A percentile compares a stretch with the other conserved stretches of the same genome.
Conservation (phyloP, 2,797 vertebrate genomes). For the Rhabdophis nuchalis region DNA sequence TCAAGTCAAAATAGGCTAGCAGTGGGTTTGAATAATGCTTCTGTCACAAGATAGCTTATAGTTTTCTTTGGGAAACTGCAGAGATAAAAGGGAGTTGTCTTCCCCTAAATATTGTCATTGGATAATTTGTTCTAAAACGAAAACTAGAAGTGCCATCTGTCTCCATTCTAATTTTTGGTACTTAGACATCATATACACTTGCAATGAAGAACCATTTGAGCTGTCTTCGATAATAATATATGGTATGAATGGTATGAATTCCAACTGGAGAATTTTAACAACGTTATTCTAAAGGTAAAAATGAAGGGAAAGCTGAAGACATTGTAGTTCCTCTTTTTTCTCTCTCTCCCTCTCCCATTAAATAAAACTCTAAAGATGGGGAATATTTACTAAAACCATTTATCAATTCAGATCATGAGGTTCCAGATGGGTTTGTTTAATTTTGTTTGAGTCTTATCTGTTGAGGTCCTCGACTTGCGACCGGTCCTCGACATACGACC, state of each 20-base stretch:
- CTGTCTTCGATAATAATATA: not conserved
- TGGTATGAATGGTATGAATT: not conserved
- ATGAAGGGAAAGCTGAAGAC: slow-evolving; percentile 19
- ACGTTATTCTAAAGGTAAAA: not conserved
- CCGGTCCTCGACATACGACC: no score
- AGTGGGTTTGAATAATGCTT: not conserved
- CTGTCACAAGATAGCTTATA: slow-evolving; percentile 9
- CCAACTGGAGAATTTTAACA: not conserved
- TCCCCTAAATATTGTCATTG: not conserved
- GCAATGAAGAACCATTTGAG: not conserved
- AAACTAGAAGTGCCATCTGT: not conserved
- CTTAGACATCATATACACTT: not conserved
- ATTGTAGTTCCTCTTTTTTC: not conserved
- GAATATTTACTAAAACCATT: not conserved
- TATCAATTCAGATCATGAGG: not conserved
- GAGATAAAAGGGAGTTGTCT: slow-evolving; percentile 8
- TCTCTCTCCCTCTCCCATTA: not conserved
- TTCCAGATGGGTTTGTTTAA: not conserved
- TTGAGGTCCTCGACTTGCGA: no score
- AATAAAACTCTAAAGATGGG: not conserved
- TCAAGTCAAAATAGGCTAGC: not conserved
- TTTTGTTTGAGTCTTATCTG: not conserved
- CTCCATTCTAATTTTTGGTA: not conserved
- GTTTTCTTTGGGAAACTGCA: not conserved
- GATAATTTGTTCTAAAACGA: not conserved